phyloP scores from a whole-genome alignment of 2,888 invertebrate species.

The Xanthorhoe spadicearia region DNA sequence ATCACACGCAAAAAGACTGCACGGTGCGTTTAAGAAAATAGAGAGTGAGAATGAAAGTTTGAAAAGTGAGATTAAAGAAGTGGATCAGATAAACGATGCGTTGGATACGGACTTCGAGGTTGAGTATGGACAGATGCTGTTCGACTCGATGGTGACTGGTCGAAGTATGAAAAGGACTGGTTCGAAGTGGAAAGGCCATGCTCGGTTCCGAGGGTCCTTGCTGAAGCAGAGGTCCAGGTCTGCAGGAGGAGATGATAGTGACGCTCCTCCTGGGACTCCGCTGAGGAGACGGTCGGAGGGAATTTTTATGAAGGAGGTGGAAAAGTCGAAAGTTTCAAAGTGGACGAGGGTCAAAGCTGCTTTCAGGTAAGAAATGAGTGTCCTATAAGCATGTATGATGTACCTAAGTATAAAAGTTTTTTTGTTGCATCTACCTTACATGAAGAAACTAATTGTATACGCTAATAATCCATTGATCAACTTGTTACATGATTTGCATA shows the following conservation, averaged over 20 bases:
- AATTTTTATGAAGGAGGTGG: constrained; percentile 73
- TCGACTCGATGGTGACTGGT: constrained; percentile 87
- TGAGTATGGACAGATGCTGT: constrained; percentile 86
- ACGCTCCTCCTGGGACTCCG: constrained; percentile 68
- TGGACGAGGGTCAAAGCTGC: constrained; percentile 96
- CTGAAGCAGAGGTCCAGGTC: constrained; percentile 88
- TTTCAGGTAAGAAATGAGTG: constrained; percentile 86
- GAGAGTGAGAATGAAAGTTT: constrained; percentile 70
- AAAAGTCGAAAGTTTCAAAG: constrained; percentile 89
- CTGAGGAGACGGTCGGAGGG: constrained; percentile 73
- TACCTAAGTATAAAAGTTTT: neutral
- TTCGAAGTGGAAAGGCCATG: constrained; percentile 79
- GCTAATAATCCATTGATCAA: no score
- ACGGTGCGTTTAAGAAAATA: constrained; percentile 84
- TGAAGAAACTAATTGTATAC: no score
- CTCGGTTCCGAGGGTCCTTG: constrained; percentile 79
- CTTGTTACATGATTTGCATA: no score
- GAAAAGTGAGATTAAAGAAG: constrained; percentile 67
- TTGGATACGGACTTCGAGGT: constrained; percentile 85
- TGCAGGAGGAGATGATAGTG: constrained; percentile 86
- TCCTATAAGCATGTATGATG: neutral
- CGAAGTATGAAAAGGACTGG: constrained; percentile 80
- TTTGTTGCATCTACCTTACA: no score
- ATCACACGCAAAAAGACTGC: constrained; percentile 88
- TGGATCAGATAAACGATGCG: constrained; percentile 76